Percentiles rank a stretch among this genome's conserved stretches.
Evolutionary conservation across 1,140 invertebrate species (phyloP).

Genomic region (Protaetia brevitarsis): DNA sequence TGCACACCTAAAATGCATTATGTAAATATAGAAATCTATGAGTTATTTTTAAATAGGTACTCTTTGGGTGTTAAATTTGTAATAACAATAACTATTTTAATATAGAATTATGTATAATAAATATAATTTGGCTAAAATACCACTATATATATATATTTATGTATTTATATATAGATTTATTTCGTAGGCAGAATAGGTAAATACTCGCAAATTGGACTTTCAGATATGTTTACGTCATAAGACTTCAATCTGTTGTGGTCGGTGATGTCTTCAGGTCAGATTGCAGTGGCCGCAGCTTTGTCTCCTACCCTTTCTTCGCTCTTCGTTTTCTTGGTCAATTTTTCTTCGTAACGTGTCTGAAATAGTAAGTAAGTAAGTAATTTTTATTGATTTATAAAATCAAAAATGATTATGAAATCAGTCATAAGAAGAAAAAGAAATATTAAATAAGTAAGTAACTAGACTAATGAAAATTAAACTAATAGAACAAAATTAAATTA

Average conservation of each 20-base stretch:
- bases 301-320: constrained; percentile 42
- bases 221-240: constrained; percentile 32
- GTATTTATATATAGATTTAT: neutral
- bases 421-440: too few relatives aligned
- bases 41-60: neutral
- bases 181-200: too few relatives aligned
- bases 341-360: constrained; percentile 51
- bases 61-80: neutral
- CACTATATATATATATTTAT: too few relatives aligned
- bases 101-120: constrained; percentile 3
- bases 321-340: constrained; percentile 50
- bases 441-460: too few relatives aligned
- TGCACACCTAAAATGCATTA: neutral
- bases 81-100: neutral
- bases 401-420: too few relatives aligned
- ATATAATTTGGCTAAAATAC: constrained; percentile 2
- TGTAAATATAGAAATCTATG: neutral
- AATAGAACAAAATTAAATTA: too few relatives aligned
- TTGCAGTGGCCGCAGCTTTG: constrained; percentile 22
- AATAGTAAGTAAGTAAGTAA: too few relatives aligned
- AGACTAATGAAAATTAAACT: too few relatives aligned
- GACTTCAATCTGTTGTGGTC: constrained; percentile 2
- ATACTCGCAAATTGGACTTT: constrained; percentile 4
- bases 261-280: constrained; percentile 4
- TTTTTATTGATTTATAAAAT: too few relatives aligned